Evolutionary conservation across 2,113 vertebrate genomes (phyloP), one percentile per base, ranked within the genome.

Genomic region (Elephas maximus): DNA sequence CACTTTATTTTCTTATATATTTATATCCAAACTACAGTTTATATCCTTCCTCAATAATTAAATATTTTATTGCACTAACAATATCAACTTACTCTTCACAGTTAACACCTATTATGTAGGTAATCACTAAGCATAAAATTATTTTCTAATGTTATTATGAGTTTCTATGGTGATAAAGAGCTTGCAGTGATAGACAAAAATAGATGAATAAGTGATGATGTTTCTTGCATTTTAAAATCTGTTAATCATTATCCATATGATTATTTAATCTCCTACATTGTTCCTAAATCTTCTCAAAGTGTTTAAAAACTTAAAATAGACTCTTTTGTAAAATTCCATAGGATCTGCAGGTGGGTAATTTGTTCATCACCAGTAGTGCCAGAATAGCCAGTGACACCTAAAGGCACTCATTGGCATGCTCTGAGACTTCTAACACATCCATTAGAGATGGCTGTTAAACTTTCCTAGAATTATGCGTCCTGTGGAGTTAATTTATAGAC

Each of bases 151-250:
- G 17, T 76, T 86, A 73, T 92, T 53, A 74, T 80, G 63, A 76
- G 88, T 93, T 98, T 97, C 93, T 95, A 91, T 97, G 90, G 90
- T 92, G 44, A 97, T 85, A 85, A 94, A 82, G 26, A 83, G 73
- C 53, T 94, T 85, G 80, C 10, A 81, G 0, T 88, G 44, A 91
- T 82, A 92, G 84, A 92, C 53, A 94, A 77, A 94, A 92, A 92
- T 65, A 84, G 65, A 90, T 90, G 83, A 93, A 81, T 67, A 94
- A 96, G 45, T 12, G 5, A 78, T 82, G 30, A 24, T 86, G 23
- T 91, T 74, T 94, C 77, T 88, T 94, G 73, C 60, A 95, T 94
- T 91, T 84, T 96, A 91, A 94, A 96, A 96, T 92, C 45, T 95
- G 65, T 88, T 95, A 67, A 67, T 45, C 41, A 51, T 93, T 94